These are phyloP conservation scores for Linnaemya vulpina DNA, from an alignment of 2,888 invertebrate species.

Conservation along the genomic window DNA sequence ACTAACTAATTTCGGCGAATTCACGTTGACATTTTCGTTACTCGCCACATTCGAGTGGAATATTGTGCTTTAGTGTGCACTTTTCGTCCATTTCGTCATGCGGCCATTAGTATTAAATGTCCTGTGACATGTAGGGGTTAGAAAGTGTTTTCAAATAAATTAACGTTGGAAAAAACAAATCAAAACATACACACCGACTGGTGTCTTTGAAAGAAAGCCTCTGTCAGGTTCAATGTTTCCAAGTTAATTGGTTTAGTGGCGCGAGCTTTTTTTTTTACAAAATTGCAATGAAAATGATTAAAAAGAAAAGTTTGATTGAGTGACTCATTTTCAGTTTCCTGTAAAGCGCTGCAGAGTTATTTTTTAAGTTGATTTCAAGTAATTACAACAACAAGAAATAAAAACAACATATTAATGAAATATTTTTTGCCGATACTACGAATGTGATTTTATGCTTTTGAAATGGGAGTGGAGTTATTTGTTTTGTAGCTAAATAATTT, in stretches of 20 bases:
- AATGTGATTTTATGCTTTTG: background rate
- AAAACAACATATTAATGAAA: background rate
- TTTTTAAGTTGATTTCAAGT: background rate
- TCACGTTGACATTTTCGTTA: constrained; percentile 8
- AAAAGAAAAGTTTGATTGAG: constrained; percentile 3
- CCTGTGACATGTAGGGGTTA: constrained; percentile 47
- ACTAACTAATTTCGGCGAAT: constrained; percentile 48
- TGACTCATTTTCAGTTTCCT: constrained; percentile 21
- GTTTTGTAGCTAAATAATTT: background rate
- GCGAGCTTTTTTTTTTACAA: background rate
- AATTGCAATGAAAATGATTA: background rate
- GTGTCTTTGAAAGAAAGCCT: background rate
- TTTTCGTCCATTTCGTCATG: constrained; percentile 2
- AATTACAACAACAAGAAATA: background rate
- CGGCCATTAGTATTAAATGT: constrained; percentile 67
- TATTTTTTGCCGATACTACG: background rate
- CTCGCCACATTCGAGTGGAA: constrained; percentile 4
- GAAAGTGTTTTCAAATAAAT: background rate
- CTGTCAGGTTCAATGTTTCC: constrained; percentile 50
- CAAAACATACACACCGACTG: constrained; percentile 2
- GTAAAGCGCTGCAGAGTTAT: background rate
- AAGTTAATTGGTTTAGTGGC: constrained; percentile 35
- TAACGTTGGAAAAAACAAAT: background rate
- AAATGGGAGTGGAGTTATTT: background rate
- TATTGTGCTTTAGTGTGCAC: constrained; percentile 6